A percentile compares a stretch with the other conserved stretches of the same genome.
Evolutionary conservation across 2,113 vertebrate genomes (phyloP).

Genomic region (Amblyornis subalaris): DNA sequence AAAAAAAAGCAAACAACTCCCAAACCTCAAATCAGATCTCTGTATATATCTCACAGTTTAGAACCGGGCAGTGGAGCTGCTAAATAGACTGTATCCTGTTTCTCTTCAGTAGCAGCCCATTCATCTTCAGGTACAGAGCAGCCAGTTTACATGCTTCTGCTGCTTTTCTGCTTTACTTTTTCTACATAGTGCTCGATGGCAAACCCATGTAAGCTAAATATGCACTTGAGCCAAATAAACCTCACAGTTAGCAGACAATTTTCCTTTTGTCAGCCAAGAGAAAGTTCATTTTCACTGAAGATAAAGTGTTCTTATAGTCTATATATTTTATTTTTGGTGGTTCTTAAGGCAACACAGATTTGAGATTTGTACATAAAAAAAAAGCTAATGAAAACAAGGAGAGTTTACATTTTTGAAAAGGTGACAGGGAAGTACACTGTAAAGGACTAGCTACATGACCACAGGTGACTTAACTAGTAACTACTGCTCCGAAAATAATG

Average conservation of each 20-base stretch:
- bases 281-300: conserved; percentile 25
- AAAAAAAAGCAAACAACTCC: background rate
- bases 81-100: conserved; percentile 84
- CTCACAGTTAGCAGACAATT: conserved; percentile 19
- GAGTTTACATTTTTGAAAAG: background rate
- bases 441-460: background rate
- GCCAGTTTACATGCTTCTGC: conserved; percentile 58
- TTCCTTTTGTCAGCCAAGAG: conserved; percentile 31
- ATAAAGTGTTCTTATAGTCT: background rate
- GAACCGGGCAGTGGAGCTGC: conserved; percentile 70
- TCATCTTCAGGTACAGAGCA: conserved; percentile 72
- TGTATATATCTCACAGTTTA: conserved; percentile 71
- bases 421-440: background rate
- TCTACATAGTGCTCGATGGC: conserved; percentile 7
- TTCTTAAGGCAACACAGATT: background rate
- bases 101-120: conserved; percentile 86
- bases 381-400: background rate
- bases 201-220: conserved; percentile 26
- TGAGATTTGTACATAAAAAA: background rate
- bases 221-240: background rate
- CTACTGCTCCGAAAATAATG: background rate
- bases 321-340: background rate
- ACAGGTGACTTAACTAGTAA: background rate
- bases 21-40: conserved; percentile 39
- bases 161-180: conserved; percentile 53